These are phyloP conservation scores for Drosophila flavopinicola DNA, from an alignment of 2,888 invertebrate genomes.

Conservation along the genomic window DNA sequence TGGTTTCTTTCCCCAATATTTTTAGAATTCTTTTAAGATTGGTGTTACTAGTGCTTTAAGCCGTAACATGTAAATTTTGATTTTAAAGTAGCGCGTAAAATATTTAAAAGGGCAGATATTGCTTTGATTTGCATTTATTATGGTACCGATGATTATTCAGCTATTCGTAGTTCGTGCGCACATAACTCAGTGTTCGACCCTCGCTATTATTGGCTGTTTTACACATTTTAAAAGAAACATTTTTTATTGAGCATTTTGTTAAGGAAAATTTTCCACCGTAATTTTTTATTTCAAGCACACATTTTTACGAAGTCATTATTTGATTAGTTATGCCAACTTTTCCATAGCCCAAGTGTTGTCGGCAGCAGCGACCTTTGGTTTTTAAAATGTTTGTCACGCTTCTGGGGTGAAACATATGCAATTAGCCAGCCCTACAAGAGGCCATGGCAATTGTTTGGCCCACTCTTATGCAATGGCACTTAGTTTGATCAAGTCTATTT, in stretches of 20 bases:
- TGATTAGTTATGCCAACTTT: constrained; percentile 25
- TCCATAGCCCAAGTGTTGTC: constrained; percentile 15
- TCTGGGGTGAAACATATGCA: constrained; percentile 11
- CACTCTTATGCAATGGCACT: constrained; percentile 16
- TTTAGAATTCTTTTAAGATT: constrained; percentile 1
- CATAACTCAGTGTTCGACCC: constrained; percentile 24
- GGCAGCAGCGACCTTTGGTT: constrained; percentile 33
- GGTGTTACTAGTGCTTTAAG: not conserved
- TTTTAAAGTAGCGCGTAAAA: constrained; percentile 2
- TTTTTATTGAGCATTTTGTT: constrained; percentile 7
- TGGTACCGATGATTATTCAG: constrained; percentile 9
- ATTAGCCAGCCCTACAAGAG: constrained; percentile 38
- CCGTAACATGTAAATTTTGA: constrained; percentile 17
- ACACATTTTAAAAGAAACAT: constrained; percentile 7
- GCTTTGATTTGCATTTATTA: constrained; percentile 11
- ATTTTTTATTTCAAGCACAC: constrained; percentile 51
- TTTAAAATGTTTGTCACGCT: constrained; percentile 44
- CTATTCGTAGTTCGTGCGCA: not conserved
- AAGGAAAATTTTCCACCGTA: constrained; percentile 54
- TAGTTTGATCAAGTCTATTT: not conserved
- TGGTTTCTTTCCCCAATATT: constrained; percentile 19
- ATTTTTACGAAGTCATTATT: constrained; percentile 55
- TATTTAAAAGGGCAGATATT: not conserved
- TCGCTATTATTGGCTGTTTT: constrained; percentile 8
- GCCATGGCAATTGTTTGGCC: constrained; percentile 6